Evolutionary conservation across 2,888 invertebrate species (phyloP).

Genomic region (Agapostemon virescens): DNA sequence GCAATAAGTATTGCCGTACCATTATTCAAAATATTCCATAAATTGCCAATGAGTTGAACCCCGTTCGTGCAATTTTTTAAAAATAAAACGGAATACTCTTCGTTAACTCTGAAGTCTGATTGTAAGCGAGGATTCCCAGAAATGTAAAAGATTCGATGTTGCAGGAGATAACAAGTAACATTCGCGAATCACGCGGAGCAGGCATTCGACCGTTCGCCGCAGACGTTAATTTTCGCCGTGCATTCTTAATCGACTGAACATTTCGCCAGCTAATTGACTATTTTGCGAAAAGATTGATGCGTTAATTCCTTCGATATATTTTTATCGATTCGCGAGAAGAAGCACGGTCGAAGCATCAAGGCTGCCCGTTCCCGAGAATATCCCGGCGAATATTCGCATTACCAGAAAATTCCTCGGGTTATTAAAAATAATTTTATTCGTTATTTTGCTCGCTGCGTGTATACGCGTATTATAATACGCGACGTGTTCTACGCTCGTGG

Average conservation of each 20-base stretch:
- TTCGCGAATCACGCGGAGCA: background rate
- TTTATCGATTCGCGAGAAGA: slow-evolving; percentile 31
- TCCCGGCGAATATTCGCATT: slow-evolving; percentile 22
- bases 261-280: background rate
- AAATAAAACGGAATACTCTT: too few species aligned
- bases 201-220: background rate
- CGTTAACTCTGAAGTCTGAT: background rate
- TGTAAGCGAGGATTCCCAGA: background rate
- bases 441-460: too few species aligned
- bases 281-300: background rate
- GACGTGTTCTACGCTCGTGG: slow-evolving; percentile 30
- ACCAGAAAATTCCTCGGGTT: slow-evolving; percentile 23
- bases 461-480: slow-evolving; percentile 47
- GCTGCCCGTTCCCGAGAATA: slow-evolving; percentile 17
- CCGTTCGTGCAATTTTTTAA: background rate
- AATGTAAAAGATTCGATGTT: background rate
- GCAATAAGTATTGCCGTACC: too few species aligned
- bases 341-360: background rate
- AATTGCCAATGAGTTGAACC: too few species aligned
- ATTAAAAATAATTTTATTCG: slow-evolving; percentile 50
- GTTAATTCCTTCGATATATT: slow-evolving; percentile 14
- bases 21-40: too few species aligned
- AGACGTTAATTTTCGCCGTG: background rate
- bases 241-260: background rate
- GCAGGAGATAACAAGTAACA: background rate